These are phyloP conservation scores for Megalonaias nervosa DNA, from an alignment of 1,140 invertebrate genomes.

Conservation along the genomic window DNA sequence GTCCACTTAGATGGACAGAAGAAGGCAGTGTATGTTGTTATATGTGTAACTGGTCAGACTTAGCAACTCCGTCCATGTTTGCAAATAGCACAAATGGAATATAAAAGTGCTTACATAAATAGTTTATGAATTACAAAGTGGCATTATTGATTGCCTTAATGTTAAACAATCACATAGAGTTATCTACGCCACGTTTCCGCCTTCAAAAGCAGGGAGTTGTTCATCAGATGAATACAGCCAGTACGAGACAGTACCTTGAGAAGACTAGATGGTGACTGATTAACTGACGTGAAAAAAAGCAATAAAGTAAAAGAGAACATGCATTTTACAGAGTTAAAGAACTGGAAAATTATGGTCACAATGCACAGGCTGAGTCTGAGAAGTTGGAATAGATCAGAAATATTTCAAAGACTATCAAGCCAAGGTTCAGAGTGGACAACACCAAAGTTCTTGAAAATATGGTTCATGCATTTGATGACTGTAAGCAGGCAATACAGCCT, in stretches of 20 bases:
- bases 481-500: background rate
- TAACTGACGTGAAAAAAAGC: background rate
- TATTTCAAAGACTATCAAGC: conserved; percentile 1
- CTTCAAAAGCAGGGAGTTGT: background rate
- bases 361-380: background rate
- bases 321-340: background rate
- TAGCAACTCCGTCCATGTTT: too few species aligned
- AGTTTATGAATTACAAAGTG: too few species aligned
- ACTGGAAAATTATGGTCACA: background rate
- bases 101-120: too few species aligned
- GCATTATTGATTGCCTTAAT: too few species aligned
- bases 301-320: background rate
- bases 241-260: background rate
- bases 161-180: too few species aligned
- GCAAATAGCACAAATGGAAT: too few species aligned
- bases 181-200: too few species aligned
- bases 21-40: conserved; percentile 10
- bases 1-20: conserved; percentile 4
- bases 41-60: conserved; percentile 8
- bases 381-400: background rate
- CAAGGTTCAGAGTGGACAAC: background rate
- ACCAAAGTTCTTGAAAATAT: background rate
- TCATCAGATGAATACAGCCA: conserved; percentile 1
- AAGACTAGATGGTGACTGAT: conserved; percentile 5
- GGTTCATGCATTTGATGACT: background rate